phyloP scores from a whole-genome alignment of 2,113 vertebrate species.

The Spermophilus dauricus region DNA sequence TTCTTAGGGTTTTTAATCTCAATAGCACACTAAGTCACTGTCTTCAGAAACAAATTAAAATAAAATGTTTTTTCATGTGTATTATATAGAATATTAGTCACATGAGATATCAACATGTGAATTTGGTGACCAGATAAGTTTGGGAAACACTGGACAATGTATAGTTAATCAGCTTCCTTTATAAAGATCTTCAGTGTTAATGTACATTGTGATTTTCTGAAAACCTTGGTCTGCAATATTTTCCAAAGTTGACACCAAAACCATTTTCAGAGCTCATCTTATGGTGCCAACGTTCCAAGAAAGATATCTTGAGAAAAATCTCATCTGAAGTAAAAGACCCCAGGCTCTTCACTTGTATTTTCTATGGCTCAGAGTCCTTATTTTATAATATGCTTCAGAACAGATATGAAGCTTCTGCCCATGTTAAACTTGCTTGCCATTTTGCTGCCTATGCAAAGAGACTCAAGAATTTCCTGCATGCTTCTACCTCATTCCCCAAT shows the following conservation, averaged over 20 bases:
- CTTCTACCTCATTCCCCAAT: background rate
- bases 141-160: background rate
- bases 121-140: background rate
- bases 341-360: background rate
- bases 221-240: background rate
- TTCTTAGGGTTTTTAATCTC: slow-evolving; percentile 43
- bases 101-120: background rate
- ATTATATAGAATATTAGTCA: background rate
- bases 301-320: background rate
- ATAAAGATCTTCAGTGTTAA: background rate
- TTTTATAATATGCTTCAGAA: background rate
- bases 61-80: background rate
- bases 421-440: background rate
- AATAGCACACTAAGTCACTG: background rate
- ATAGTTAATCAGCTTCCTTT: background rate
- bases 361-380: background rate
- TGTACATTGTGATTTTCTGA: background rate
- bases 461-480: background rate
- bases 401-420: accelerated
- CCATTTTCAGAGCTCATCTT: background rate
- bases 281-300: background rate
- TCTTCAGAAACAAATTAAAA: background rate
- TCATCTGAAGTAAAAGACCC: background rate
- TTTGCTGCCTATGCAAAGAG: background rate
- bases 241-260: background rate